Evolutionary conservation across 2,113 vertebrate genomes (phyloP).

Genomic region (Scophthalmus maximus): DNA sequence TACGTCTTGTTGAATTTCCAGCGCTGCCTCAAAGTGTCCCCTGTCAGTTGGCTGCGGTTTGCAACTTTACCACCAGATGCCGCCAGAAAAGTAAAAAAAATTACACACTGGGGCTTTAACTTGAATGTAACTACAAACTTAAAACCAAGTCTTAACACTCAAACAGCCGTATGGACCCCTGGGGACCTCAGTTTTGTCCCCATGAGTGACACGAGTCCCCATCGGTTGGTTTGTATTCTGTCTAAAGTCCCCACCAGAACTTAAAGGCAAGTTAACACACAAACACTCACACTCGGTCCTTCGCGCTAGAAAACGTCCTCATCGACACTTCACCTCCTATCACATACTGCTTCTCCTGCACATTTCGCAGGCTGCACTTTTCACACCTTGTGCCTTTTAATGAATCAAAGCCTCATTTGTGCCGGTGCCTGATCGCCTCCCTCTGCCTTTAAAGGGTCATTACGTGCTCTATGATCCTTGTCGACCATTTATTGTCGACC

Average conservation of each 20-base stretch:
- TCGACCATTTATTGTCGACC: slow-evolving; percentile 32
- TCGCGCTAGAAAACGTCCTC: slow-evolving; percentile 12
- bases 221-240: background rate
- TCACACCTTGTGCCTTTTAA: slow-evolving; percentile 45
- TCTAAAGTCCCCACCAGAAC: slow-evolving; percentile 25
- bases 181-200: background rate
- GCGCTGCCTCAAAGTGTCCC: no score
- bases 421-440: slow-evolving; percentile 19
- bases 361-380: slow-evolving; percentile 29
- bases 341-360: slow-evolving; percentile 42
- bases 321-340: slow-evolving; percentile 7
- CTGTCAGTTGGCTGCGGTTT: no score
- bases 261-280: background rate
- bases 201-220: background rate
- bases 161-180: background rate
- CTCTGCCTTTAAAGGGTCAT: slow-evolving; percentile 53
- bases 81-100: no score
- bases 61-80: no score
- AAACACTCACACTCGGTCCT: background rate
- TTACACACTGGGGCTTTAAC: no score
- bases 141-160: background rate
- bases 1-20: no score
- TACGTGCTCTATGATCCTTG: slow-evolving; percentile 28
- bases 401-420: slow-evolving; percentile 32
- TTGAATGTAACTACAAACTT: no score